Base-by-base conservation (phyloP, 2,888 invertebrate species). In the Megamerina dolium region DNA sequence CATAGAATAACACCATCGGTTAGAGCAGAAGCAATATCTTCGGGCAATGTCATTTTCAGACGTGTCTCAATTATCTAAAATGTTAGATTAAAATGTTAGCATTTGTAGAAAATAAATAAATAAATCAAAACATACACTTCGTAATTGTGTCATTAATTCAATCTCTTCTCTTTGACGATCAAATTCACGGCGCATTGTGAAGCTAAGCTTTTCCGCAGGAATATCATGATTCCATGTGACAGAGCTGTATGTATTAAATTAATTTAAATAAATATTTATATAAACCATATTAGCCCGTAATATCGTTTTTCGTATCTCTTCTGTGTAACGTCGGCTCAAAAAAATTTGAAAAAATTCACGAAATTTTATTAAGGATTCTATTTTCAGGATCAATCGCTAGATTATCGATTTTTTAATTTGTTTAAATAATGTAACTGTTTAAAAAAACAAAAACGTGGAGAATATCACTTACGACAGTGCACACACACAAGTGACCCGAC, bases 1-100 rank as follows among this genome's bases (percentile, higher is more conserved):
- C 95, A 95, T 49, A 95, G 75, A 52, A 95, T 89, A 41, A 95
- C 93, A 16, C 95, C 94, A 72, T 95, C 94, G 20, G 85, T 82
- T 56, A 95, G 73, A 34, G 88, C 87, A 27, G 88, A 82, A 35
- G 89, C 82, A 58, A 95, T 74, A 65, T 91, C 87, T 60, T 82
- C 83, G 1, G 94, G 93, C 43, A 95, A 75, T 3, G 85, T 80
- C 82, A 94, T 87, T 75, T 93, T 93, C 60, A 95, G 76, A 40
- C 91, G 80, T 12, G 82, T 79, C 74, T 94, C 93, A 59, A 95
- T 89, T 59, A 88, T 87, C 93, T 93, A 37, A 66, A 59, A 56
- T 57, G 49, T 41, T 34, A 19, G 41, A 13, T 36, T 13, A 21
- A n/a, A 23, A 36, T 23, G 19, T 12, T 6, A 33, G 12, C 18